phyloP scores from a whole-genome alignment of 2,888 invertebrate genomes.

The Metacarcinus magister region DNA sequence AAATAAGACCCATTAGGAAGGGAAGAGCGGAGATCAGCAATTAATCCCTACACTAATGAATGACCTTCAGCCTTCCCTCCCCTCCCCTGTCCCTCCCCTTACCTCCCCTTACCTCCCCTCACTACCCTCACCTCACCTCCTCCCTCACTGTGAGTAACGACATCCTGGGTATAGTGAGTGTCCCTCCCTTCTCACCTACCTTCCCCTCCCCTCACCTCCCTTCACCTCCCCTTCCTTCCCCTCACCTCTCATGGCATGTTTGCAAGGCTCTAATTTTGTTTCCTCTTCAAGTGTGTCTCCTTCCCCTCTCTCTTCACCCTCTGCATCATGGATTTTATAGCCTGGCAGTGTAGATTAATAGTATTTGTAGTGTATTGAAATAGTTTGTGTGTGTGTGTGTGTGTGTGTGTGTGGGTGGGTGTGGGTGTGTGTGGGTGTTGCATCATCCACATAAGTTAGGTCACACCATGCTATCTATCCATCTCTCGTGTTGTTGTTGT shows the following conservation, averaged over 20 bases:
- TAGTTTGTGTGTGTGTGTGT: background rate
- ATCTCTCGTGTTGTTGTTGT: too few species aligned
- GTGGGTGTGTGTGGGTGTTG: background rate
- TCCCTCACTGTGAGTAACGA: background rate
- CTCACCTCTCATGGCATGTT: background rate
- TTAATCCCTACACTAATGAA: conserved; percentile 5
- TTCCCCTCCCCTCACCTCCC: background rate
- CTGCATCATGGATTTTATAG: background rate
- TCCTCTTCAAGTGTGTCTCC: background rate
- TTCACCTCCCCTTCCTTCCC: background rate
- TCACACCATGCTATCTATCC: background rate
- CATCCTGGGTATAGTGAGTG: background rate
- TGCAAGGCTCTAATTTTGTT: background rate
- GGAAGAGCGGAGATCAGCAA: background rate
- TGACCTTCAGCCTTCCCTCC: background rate
- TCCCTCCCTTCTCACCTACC: background rate
- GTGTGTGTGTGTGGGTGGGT: background rate
- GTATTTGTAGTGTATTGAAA: background rate
- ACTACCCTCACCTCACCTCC: background rate
- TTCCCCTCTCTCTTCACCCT: too few species aligned
- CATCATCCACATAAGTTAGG: too few species aligned
- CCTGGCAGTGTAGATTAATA: background rate
- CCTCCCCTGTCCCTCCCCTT: background rate
- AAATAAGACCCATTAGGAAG: conserved; percentile 16
- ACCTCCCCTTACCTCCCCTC: background rate